Percentiles rank a stretch among this genome's conserved stretches.
phyloP scores from a whole-genome alignment of 2,888 invertebrate genomes.

The Psylliodes chrysocephalus region DNA sequence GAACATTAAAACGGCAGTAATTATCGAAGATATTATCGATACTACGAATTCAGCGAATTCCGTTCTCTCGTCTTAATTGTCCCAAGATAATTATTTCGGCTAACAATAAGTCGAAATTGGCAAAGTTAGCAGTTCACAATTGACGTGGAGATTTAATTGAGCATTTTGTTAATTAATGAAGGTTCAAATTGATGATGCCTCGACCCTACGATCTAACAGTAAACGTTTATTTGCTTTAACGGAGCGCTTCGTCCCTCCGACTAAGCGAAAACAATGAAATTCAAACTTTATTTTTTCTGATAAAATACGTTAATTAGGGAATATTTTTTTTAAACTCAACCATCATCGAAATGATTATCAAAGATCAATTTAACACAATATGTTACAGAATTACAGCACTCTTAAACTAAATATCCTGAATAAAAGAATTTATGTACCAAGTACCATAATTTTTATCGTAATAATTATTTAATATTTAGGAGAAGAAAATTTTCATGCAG shows the following conservation, averaged over 20 bases:
- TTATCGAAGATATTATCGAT: constrained; percentile 1
- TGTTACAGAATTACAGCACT: too few species aligned
- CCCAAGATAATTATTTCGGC: constrained; percentile 38
- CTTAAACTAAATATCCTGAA: too few species aligned
- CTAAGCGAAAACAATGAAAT: neutral
- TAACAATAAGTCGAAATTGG: constrained; percentile 42
- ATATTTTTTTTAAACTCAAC: too few species aligned
- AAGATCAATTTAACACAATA: too few species aligned
- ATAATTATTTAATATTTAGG: too few species aligned
- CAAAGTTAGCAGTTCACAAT: constrained; percentile 40
- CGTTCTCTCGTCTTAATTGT: constrained; percentile 31
- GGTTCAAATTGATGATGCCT: constrained; percentile 12
- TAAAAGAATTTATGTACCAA: too few species aligned
- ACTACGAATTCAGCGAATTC: neutral
- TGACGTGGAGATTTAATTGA: constrained; percentile 46
- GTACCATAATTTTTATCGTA: too few species aligned
- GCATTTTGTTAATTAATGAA: constrained; percentile 45
- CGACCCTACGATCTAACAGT: neutral
- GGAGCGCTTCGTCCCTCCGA: neutral
- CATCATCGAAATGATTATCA: too few species aligned
- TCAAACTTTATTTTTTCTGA: too few species aligned
- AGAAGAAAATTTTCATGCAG: too few species aligned
- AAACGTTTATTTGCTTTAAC: neutral
- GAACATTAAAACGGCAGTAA: neutral
- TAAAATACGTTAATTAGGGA: too few species aligned